Conservation (phyloP, 2,888 invertebrate species). For the Cheilosia soror region DNA sequence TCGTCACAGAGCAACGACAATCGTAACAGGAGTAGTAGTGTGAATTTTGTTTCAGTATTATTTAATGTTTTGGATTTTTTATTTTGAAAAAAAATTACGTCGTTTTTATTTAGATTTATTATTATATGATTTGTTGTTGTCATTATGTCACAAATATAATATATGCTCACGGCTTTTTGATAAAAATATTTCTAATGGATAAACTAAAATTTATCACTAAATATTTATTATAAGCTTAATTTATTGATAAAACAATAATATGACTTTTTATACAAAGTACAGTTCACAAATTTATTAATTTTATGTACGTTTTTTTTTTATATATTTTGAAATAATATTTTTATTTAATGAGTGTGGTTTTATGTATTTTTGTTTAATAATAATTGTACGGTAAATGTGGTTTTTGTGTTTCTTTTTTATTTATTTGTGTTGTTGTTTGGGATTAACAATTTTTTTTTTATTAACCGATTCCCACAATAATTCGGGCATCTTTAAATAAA, state of each 20-base stretch:
- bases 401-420: constrained; percentile 56
- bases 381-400: constrained; percentile 59
- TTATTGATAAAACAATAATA: constrained; percentile 32
- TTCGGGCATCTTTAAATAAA: constrained; percentile 8
- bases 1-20: constrained; percentile 59
- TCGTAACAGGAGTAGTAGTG: constrained; percentile 77
- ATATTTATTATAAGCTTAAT: constrained; percentile 31
- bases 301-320: constrained; percentile 23
- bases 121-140: constrained; percentile 54
- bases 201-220: constrained; percentile 35
- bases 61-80: constrained; percentile 83
- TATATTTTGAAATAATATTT: constrained; percentile 24
- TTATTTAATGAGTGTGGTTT: constrained; percentile 32
- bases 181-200: constrained; percentile 17
- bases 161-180: constrained; percentile 63
- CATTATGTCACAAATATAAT: constrained; percentile 61
- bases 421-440: constrained; percentile 52
- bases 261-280: constrained; percentile 20
- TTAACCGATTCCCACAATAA: constrained; percentile 68
- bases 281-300: constrained; percentile 52
- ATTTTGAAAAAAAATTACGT: constrained; percentile 78
- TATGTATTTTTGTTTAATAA: constrained; percentile 59
- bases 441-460: constrained; percentile 67
- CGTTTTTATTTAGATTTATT: constrained; percentile 33
- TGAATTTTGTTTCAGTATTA: constrained; percentile 82